Base-by-base conservation (phyloP, 2,113 vertebrate genomes). In the Nibea coibor region DNA sequence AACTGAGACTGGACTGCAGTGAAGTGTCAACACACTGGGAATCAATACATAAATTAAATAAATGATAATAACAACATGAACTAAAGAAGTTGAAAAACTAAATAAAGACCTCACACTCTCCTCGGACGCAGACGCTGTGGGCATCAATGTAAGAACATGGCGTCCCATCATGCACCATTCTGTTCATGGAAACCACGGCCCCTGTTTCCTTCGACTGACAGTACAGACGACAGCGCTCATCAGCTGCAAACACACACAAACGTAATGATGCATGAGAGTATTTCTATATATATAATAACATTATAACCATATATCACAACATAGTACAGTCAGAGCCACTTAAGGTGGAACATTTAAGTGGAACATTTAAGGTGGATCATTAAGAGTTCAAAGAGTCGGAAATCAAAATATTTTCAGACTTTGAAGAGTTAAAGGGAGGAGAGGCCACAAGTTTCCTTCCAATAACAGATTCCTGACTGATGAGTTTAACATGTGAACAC, bases 91-190 rank as follows among this genome's bases (percentile, higher is more conserved):
- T 28, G 12, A 68, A 48, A 39, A 75, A 15, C 19, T 71, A 35
- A 71, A 88, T 91, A 90, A 84, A 89, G 87, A 99, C 98, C 94
- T 96, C 96, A 94, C 98, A 99, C 79, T 99, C 98, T 28, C 98
- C 98, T 24, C 96, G 93, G 84, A 99, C 97, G 0, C 98, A 99
- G 84, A 99, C 90, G 79, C 97, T 99, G 94, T 98, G 94, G 54
- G 93, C 81, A 0, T 99, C 97, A 50, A 95, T 95, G 80, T 99
- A 99, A 82, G 98, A 99, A 89, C 98, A 99, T 63, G 89, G 95
- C 0, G 98, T 99, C 83, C 98, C 98, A 0, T 99, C 98, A 0
- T 99, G 97, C 1, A 96, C 96, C 95, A 96, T 95, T 89, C 96
- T 96, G 73, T 97, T 96, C 97, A 99, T 97, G 75, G 96, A 96